Percentiles rank a stretch among this genome's conserved stretches.
These are phyloP conservation scores for Dasyornis broadbenti DNA, from an alignment of 2,113 vertebrate genomes.

Conservation along the genomic window DNA sequence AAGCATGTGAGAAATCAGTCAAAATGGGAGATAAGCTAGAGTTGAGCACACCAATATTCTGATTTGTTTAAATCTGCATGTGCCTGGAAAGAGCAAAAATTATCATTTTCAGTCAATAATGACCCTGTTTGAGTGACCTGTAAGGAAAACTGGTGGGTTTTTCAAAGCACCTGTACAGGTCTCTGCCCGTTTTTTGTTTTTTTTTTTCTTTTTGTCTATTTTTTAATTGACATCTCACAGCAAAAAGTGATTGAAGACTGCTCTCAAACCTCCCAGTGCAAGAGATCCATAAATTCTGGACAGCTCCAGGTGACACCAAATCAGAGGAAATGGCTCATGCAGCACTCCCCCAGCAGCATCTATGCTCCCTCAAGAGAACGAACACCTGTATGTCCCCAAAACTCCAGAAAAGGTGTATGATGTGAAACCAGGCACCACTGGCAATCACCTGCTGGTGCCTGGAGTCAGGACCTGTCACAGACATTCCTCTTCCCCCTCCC, in stretches of 20 bases:
- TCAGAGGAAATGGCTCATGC: neutral
- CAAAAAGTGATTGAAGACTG: neutral
- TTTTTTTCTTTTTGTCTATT: fast-evolving
- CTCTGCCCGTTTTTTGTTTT: neutral
- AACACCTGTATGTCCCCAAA: neutral
- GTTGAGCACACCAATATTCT: neutral
- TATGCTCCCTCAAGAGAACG: neutral
- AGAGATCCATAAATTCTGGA: neutral
- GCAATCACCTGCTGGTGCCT: fast-evolving
- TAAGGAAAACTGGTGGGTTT: neutral
- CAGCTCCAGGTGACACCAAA: neutral
- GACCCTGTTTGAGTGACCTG: neutral
- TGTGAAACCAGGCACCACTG: fast-evolving
- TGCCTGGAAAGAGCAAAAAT: neutral
- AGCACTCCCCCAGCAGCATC: neutral
- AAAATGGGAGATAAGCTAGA: neutral
- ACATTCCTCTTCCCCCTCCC: neutral
- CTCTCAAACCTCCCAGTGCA: neutral
- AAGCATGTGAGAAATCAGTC: neutral
- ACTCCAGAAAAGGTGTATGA: fast-evolving
- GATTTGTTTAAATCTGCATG: neutral
- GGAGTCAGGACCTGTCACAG: neutral
- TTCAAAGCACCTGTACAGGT: neutral
- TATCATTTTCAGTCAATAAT: neutral
- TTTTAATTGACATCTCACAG: neutral